Evolutionary conservation across 2,888 invertebrate genomes (phyloP).

Genomic region (Heteropelma amictum): DNA sequence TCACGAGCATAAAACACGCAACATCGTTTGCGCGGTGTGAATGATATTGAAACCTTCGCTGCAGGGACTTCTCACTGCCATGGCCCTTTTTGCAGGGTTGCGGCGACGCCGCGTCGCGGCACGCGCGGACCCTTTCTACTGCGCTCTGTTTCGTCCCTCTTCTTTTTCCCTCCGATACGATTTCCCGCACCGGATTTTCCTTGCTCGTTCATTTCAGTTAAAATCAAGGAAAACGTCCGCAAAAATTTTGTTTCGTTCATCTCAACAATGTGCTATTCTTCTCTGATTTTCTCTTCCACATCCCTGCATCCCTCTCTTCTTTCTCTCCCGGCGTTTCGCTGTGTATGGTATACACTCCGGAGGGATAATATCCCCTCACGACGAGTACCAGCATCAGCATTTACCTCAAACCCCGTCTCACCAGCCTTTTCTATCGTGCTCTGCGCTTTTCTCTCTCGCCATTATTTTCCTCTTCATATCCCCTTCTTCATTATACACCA

Average conservation of each 20-base stretch:
- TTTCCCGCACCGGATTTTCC: constrained; percentile 18
- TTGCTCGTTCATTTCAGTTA: constrained; percentile 23
- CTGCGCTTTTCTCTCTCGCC: constrained; percentile 8
- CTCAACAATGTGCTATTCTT: not conserved
- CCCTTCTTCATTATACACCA: constrained; percentile 46
- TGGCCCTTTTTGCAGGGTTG: not conserved
- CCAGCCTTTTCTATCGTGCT: constrained; percentile 24
- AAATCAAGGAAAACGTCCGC: constrained; percentile 15
- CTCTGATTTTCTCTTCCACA: not conserved
- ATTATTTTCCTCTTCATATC: constrained; percentile 27
- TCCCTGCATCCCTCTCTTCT: not conserved
- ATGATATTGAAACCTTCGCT: constrained; percentile 20
- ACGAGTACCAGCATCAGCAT: constrained; percentile 23
- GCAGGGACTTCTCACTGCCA: constrained; percentile 1
- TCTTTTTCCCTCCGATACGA: constrained; percentile 18
- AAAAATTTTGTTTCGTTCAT: constrained; percentile 2
- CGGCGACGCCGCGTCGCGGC: constrained; percentile 32
- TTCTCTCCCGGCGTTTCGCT: not conserved
- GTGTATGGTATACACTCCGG: not conserved
- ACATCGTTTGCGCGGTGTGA: not conserved
- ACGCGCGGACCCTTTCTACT: constrained; percentile 20
- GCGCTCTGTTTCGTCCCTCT: not conserved
- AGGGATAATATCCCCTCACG: constrained; percentile 10
- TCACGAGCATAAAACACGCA: constrained; percentile 18
- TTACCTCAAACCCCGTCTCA: constrained; percentile 3